A percentile compares a stretch with the other conserved stretches of the same genome.
Conservation (phyloP, 1,140 invertebrate species). For the Caenorhabditis latens region DNA sequence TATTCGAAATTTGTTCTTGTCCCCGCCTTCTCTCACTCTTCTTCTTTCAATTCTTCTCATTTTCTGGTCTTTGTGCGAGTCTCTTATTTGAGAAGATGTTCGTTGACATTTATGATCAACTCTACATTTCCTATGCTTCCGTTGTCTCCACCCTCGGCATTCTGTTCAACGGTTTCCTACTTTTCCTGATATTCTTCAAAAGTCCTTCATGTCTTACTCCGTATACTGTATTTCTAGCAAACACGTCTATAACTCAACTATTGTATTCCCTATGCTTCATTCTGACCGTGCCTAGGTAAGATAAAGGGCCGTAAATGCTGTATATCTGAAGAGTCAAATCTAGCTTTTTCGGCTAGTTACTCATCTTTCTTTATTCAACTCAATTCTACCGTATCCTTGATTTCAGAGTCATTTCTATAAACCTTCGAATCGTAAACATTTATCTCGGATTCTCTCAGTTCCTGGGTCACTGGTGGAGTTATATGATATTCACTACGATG, state of each 20-base stretch:
- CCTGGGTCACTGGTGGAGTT: conserved; percentile 46
- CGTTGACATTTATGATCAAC: conserved; percentile 52
- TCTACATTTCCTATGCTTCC: conserved; percentile 32
- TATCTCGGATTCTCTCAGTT: conserved; percentile 31
- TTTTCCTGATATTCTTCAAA: conserved; percentile 44
- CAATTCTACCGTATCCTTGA: too few species aligned
- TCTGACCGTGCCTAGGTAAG: conserved; percentile 11
- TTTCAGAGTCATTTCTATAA: conserved; percentile 38
- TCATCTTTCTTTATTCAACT: too few species aligned
- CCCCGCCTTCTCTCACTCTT: neutral
- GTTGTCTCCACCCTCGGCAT: conserved; percentile 3
- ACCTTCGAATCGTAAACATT: conserved; percentile 30
- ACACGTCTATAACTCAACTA: conserved; percentile 25
- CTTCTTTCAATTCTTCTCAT: neutral
- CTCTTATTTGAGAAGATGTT: neutral
- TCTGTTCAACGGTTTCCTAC: conserved; percentile 31
- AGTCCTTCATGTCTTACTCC: conserved; percentile 17
- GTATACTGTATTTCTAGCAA: conserved; percentile 31
- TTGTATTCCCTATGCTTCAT: conserved; percentile 3
- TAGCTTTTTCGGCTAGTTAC: too few species aligned
- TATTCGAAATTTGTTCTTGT: conserved; percentile 23
- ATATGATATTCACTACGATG: conserved; percentile 46
- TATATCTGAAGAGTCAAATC: too few species aligned
- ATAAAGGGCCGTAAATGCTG: too few species aligned
- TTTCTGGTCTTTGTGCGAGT: neutral